phyloP scores from a whole-genome alignment of 2,113 vertebrate genomes.

The Fregetta grallaria region DNA sequence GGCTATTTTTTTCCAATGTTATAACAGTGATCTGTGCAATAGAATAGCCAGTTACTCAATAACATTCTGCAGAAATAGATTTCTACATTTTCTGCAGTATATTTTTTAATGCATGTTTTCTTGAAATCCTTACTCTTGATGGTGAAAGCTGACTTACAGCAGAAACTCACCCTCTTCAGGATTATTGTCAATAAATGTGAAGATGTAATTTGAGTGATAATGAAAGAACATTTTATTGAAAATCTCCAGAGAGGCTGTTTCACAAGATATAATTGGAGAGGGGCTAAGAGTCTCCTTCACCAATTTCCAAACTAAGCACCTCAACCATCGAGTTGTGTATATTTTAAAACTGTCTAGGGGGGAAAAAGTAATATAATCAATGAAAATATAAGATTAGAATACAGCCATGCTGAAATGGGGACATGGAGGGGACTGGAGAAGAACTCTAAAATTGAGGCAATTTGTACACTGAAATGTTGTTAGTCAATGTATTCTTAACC shows the following conservation, averaged over 20 bases:
- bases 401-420: not conserved
- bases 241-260: conserved; percentile 42
- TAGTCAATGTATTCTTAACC: not conserved
- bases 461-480: not conserved
- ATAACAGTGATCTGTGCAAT: not conserved
- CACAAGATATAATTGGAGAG: conserved; percentile 51
- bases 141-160: conserved; percentile 17
- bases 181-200: conserved; percentile 29
- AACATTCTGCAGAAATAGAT: not conserved
- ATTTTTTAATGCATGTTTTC: not conserved
- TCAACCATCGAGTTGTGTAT: not conserved
- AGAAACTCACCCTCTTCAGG: not conserved
- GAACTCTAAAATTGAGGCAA: not conserved
- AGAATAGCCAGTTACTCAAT: not conserved
- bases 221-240: conserved; percentile 62
- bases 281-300: not conserved
- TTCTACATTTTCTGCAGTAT: not conserved
- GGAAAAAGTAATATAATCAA: conserved; percentile 19
- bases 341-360: conserved; percentile 1
- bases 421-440: not conserved
- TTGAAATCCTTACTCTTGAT: not conserved
- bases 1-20: not conserved
- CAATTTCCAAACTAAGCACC: conserved; percentile 59
- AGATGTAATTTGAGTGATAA: conserved; percentile 60
- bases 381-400: conserved; percentile 9